Base-by-base conservation (phyloP, 2,113 vertebrate species). In the Crotophaga sulcirostris region DNA sequence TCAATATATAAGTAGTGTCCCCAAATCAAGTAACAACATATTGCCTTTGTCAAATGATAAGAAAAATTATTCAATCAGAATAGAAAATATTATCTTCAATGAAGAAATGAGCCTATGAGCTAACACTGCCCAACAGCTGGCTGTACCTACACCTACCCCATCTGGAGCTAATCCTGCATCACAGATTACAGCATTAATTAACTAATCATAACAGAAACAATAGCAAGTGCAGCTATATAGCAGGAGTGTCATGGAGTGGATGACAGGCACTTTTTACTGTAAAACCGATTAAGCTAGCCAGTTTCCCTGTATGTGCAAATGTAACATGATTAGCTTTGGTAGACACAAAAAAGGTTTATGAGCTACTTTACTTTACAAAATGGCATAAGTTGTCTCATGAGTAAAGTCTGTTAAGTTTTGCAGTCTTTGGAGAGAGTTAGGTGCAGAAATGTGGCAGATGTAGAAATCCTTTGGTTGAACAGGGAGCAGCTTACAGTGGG, bases 301-400 rank as follows among this genome's bases (percentile, higher is more conserved):
- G 14, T 76, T 93, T 52, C 26, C 7, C 42, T 81, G 3, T n/a
- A 63, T 34, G 6, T 21, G 21, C 59, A 51, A 19, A n/a, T 58
- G 13, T 66, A 69, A 58, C 10, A 16, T 64, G 58, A 16, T 72
- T 58, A 72, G 12, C 2, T 9, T 19, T 15, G 10, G n/a, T 33
- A 77, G 26, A 56, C 44, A 49, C 11, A 20, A 66, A 70, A 76
- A 73, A 36, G 31, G 2, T 67, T 89, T 52, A 63, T 63, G 34
- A 84, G 14, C 6, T 66, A 51, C 20, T 55, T 63, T 55, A 31
- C 64, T 91, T 76, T n/a, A 10, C 16, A 44, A n/a, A n/a, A n/a
- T n/a, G 6, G 11, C 6, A 8, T 21, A 51, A 75, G 3, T 4
- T 85, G 5, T 51, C 31, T 49, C 6, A 0, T 28, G 3, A 73